Base-by-base conservation (phyloP, 2,888 invertebrate species). In the Baronia brevicornis region DNA sequence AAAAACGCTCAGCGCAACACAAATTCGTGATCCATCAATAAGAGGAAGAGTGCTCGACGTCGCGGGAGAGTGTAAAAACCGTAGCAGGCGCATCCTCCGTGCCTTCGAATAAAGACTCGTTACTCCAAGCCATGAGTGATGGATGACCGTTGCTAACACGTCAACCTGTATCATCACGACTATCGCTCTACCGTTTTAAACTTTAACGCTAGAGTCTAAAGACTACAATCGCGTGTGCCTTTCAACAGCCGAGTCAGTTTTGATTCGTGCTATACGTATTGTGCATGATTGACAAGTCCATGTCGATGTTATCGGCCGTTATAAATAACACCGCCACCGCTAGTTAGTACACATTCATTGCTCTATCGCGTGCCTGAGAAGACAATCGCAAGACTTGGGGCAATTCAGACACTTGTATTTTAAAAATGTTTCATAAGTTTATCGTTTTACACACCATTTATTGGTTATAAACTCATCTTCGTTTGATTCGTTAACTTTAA, bases 341-440 rank as follows among this genome's bases (percentile, higher is more conserved):
- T 82, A 73, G 82, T 82, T 80, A 80, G 75, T 64, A 64, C 65
- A 73, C 68, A 79, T 82, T 80, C 79, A 82, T 63, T 48, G 52
- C 41, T 50, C 43, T 48, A 51, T 48, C 41, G 37, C 36, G 28
- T 36, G 38, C 34, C 34, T 36, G 39, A 45, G 33, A 39, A 28
- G 40, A 33, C n/a, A 15, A 33, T 15, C 7, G 26, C 11, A 21
- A n/a, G 10, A 7, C 10, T 14, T 32, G 14, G 24, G 8, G 18
- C 18, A 31, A 24, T 25, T 8, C 14, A 24, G 8, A 7, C 5
- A 8, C n/a, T 8, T 5, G 8, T 7, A 11, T 2, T 15, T 3
- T 14, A 7, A 24, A 5, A 24, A 14, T 24, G 14, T 5, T 3
- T 24, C 4, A 14, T 13, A 24, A 14, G 9, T 14, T n/a, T n/a